Conservation (phyloP, 2,113 vertebrate genomes). For the Zosterops lateralis region DNA sequence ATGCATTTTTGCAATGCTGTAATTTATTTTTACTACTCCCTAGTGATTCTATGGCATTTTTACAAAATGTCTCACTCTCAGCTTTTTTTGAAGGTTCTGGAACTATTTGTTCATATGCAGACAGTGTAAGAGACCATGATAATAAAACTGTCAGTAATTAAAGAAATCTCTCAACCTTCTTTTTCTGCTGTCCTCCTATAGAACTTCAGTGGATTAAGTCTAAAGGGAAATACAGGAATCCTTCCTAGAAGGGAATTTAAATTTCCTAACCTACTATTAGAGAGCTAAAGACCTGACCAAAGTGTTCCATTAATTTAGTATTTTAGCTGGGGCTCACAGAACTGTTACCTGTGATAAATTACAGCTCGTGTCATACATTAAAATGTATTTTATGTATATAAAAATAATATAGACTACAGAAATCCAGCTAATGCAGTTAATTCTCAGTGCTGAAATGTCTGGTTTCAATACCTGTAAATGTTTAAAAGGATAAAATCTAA, state of each 20-base stretch:
- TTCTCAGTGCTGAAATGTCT: background rate
- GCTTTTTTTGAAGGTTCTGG: slow-evolving; percentile 47
- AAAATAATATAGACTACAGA: background rate
- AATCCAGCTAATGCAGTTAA: background rate
- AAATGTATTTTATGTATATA: background rate
- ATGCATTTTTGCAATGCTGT: slow-evolving; percentile 54
- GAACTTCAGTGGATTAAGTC: background rate
- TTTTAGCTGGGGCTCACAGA: background rate
- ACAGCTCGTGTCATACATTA: background rate
- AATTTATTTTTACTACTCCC: slow-evolving; percentile 71
- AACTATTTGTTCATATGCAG: slow-evolving; percentile 31
- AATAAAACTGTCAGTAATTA: slow-evolving; percentile 50
- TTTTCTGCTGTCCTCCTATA: background rate
- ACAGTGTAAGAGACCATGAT: slow-evolving; percentile 11
- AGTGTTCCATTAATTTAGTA: background rate
- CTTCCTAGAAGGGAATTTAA: background rate
- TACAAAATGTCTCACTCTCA: slow-evolving; percentile 25
- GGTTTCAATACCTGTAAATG: background rate
- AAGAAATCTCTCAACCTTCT: background rate
- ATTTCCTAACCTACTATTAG: background rate
- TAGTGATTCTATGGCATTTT: slow-evolving; percentile 47
- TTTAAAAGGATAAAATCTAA: background rate
- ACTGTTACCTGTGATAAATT: background rate
- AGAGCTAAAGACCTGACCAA: background rate
- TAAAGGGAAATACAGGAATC: background rate